Percentiles rank a stretch among this genome's conserved stretches.
These are phyloP conservation scores for Aphelenchoides fujianensis DNA, from an alignment of 1,140 invertebrate species.

Conservation along the genomic window DNA sequence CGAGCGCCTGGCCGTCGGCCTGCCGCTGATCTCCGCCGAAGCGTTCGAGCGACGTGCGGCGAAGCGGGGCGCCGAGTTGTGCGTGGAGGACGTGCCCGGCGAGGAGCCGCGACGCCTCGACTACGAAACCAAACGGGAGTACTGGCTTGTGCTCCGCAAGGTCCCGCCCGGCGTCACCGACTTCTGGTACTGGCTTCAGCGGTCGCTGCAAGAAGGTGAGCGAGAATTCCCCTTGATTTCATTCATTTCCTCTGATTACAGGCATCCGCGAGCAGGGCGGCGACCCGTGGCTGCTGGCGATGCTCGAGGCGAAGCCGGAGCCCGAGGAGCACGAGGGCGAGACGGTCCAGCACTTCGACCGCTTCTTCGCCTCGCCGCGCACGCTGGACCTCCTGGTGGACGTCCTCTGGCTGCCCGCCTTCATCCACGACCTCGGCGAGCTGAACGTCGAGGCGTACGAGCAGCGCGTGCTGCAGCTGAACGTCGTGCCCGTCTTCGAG, in stretches of 20 bases:
- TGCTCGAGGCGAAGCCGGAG: neutral
- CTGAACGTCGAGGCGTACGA: neutral
- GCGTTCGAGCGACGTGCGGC: too few species aligned
- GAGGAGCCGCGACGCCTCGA: too few species aligned
- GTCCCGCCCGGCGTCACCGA: neutral
- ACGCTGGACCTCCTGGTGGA: neutral
- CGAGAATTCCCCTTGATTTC: neutral
- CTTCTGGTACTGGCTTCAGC: conserved; percentile 1
- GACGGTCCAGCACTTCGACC: neutral
- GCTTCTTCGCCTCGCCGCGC: neutral
- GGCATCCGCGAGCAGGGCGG: neutral
- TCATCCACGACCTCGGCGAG: neutral
- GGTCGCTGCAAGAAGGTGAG: neutral
- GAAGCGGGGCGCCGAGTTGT: too few species aligned
- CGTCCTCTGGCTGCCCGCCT: neutral
- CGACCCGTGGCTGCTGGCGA: neutral
- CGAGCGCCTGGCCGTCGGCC: too few species aligned
- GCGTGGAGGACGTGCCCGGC: too few species aligned
- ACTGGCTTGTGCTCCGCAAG: too few species aligned
- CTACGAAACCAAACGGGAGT: too few species aligned
- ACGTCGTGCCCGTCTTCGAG: neutral
- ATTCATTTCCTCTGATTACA: neutral
- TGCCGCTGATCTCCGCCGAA: too few species aligned
- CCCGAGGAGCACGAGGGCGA: neutral
- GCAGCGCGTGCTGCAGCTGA: neutral